A percentile compares a stretch with the other conserved stretches of the same genome.
These are phyloP conservation scores for Cheilinus undulatus DNA, from an alignment of 2,113 vertebrate genomes.

Conservation along the genomic window DNA sequence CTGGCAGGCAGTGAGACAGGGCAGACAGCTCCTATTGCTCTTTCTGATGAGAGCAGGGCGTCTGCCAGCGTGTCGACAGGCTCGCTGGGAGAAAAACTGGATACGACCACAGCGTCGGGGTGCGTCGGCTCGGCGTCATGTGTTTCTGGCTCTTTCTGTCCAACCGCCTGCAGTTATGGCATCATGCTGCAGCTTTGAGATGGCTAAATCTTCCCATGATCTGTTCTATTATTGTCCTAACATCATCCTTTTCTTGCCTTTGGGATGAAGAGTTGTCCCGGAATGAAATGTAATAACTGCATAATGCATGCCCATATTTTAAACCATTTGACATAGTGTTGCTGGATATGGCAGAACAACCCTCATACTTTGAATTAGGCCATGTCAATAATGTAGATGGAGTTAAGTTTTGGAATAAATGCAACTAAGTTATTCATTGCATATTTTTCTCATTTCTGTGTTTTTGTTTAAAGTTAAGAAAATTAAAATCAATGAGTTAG, in stretches of 20 bases:
- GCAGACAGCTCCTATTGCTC: slow-evolving; percentile 64
- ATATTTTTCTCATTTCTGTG: no score
- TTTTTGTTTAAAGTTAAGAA: no score
- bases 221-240: not conserved
- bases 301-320: not conserved
- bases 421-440: no score
- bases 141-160: slow-evolving; percentile 30
- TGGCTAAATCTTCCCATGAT: not conserved
- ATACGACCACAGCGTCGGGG: slow-evolving; percentile 43
- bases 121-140: not conserved
- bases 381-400: no score
- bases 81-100: slow-evolving; percentile 46
- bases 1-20: slow-evolving; percentile 15
- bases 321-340: not conserved
- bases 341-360: no score
- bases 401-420: no score
- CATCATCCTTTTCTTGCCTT: slow-evolving; percentile 7
- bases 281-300: no score
- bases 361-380: no score
- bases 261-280: not conserved
- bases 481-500: no score
- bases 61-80: slow-evolving; percentile 50
- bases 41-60: slow-evolving; percentile 39
- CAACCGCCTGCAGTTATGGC: slow-evolving; percentile 18
- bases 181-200: slow-evolving; percentile 12